Percentiles rank a stretch among this genome's conserved stretches.
Conservation (phyloP, 2,113 vertebrate genomes). For the Capreolus pygargus region DNA sequence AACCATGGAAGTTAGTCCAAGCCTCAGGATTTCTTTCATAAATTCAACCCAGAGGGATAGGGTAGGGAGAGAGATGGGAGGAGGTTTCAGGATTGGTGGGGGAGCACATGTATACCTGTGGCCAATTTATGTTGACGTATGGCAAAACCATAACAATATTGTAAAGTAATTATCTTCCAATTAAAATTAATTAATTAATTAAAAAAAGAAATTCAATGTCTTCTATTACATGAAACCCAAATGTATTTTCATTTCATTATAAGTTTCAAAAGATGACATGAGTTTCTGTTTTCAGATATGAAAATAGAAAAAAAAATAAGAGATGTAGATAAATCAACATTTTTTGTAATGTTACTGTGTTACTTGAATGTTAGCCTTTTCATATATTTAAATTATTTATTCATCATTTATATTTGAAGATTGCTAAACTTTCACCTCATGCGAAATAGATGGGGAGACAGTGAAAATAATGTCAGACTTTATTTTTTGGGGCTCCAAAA, state of each 20-base stretch:
- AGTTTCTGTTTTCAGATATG: background rate
- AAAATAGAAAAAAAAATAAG: background rate
- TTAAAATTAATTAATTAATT: background rate
- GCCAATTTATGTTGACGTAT: background rate
- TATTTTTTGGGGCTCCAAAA: background rate
- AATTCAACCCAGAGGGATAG: background rate
- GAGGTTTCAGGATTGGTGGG: background rate
- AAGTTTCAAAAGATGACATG: background rate
- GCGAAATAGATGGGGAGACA: background rate
- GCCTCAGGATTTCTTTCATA: background rate
- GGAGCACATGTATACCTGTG: background rate
- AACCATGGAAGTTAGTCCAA: constrained; percentile 57
- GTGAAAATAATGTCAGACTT: background rate
- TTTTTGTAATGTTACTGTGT: background rate
- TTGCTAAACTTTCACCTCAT: background rate
- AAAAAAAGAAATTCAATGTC: background rate
- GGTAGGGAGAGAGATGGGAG: background rate
- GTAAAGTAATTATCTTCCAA: background rate
- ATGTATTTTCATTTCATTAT: constrained; percentile 54
- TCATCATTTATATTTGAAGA: background rate
- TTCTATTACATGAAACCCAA: constrained; percentile 53
- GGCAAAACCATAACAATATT: background rate
- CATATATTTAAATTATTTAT: background rate
- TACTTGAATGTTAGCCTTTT: background rate
- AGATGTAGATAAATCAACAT: background rate